Evolutionary conservation across 2,113 vertebrate species (phyloP), one percentile per base, ranked within the genome.

Genomic region (Hydrolagus affinis): DNA sequence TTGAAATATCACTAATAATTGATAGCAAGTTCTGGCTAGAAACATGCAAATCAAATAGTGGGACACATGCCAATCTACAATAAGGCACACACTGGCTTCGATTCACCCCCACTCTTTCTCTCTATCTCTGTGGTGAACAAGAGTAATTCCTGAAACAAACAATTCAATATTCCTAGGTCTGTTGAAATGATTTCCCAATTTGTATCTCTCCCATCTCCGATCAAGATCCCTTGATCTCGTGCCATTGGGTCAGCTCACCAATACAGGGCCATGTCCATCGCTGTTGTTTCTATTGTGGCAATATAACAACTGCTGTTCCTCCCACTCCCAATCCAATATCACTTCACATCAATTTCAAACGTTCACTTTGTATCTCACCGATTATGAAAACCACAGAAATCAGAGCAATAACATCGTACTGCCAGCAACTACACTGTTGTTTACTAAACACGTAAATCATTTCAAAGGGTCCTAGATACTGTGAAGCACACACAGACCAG

Each of bases 371-470:
- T 6, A 15, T 80, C 23, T 23, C 23, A 80, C 7, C 28, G 30
- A 66, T 28, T 44, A 19, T 64, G 77, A 19, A 25, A 80, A 64
- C 57, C 60, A 80, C 59, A 32, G 28, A 80, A 80, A 80, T 64
- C 77, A 80, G 44, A 44, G 56, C 4, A 66, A 3, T 19, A 80
- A 62, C 77, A 80, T 25, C 28, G 76, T 28, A 73, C 23, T 28
- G 23, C 76, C 76, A 3, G 1, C 59, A 62, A 60, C 21, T 21
- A 25, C 2, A 23, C 56, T 25, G 17, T 28, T 64, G 76, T 59
- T 64, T 62, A 80, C 59, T 80, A 62, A n/a, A 80, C 3, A 23
- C 28, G 57, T 23, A 25, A 76, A 9, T 76, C 59, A 57, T 76
- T 59, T 76, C 44, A 76, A 57, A n/a, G n/a, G n/a, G n/a, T n/a